phyloP scores from a whole-genome alignment of 2,113 vertebrate species.

The Perca fluviatilis region DNA sequence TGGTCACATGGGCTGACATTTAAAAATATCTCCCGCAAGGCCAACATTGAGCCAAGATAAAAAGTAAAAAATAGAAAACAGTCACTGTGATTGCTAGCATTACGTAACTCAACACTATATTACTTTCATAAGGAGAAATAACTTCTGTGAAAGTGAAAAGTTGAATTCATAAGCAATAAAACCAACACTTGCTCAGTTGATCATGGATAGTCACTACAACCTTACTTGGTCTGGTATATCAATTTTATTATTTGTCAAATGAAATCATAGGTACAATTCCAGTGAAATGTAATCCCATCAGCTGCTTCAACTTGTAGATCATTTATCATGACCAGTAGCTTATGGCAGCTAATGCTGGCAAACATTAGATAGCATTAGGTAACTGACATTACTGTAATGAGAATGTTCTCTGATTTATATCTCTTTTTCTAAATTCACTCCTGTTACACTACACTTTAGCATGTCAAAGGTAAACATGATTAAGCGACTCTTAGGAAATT shows the following conservation, averaged over 20 bases:
- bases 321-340: background rate
- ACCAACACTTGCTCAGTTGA: background rate
- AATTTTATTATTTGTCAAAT: too few species aligned
- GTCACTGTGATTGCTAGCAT: background rate
- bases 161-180: background rate
- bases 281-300: too few species aligned
- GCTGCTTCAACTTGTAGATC: too few species aligned
- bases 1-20: constrained; percentile 35
- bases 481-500: background rate
- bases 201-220: too few species aligned
- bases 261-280: too few species aligned
- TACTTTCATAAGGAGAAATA: too few species aligned
- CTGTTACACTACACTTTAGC: background rate
- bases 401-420: background rate
- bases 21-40: constrained; percentile 17
- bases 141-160: background rate
- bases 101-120: background rate
- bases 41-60: background rate
- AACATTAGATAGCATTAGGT: background rate
- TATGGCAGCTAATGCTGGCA: background rate
- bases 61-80: background rate
- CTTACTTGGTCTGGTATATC: background rate
- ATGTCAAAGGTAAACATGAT: background rate
- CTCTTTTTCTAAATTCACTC: background rate
- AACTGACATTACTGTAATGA: background rate